Percentiles rank a stretch among this genome's conserved stretches.
phyloP scores from a whole-genome alignment of 2,888 invertebrate species.

The Embidobia sp. region DNA sequence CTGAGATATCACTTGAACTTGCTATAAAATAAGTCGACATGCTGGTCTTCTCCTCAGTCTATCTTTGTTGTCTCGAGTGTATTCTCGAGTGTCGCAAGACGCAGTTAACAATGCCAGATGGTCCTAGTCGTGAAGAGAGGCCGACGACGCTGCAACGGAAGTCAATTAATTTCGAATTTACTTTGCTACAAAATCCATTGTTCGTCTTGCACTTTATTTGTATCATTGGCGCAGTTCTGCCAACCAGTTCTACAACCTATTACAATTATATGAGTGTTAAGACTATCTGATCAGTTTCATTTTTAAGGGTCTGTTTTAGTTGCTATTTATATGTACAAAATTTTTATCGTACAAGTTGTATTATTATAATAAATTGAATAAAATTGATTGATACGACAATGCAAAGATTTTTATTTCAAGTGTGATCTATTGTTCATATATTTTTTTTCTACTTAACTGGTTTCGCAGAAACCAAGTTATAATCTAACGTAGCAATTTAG shows the following conservation, averaged over 20 bases:
- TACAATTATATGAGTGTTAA: not conserved
- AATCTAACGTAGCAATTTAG: too few species aligned
- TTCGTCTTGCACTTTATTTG: slow-evolving; percentile 6
- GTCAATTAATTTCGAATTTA: slow-evolving; percentile 64
- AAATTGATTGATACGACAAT: too few species aligned
- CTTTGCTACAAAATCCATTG: slow-evolving; percentile 35
- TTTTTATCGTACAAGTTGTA: too few species aligned
- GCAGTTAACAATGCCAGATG: slow-evolving; percentile 66
- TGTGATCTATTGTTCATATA: too few species aligned
- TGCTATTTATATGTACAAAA: too few species aligned
- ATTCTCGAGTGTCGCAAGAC: slow-evolving; percentile 39
- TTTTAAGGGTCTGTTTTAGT: too few species aligned
- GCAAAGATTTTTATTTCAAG: too few species aligned
- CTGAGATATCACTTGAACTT: slow-evolving; percentile 31
- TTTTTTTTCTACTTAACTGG: too few species aligned
- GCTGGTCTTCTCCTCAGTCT: slow-evolving; percentile 34
- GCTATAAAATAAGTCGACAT: slow-evolving; percentile 38
- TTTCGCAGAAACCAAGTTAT: too few species aligned
- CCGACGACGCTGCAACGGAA: slow-evolving; percentile 67
- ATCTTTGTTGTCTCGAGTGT: slow-evolving; percentile 52
- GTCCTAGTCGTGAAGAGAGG: slow-evolving; percentile 58
- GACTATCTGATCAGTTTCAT: too few species aligned
- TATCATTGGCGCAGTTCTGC: not conserved
- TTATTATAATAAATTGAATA: too few species aligned
- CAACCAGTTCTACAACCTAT: not conserved